These are phyloP conservation scores for Numenius arquata DNA, from an alignment of 2,113 vertebrate species.

Conservation along the genomic window DNA sequence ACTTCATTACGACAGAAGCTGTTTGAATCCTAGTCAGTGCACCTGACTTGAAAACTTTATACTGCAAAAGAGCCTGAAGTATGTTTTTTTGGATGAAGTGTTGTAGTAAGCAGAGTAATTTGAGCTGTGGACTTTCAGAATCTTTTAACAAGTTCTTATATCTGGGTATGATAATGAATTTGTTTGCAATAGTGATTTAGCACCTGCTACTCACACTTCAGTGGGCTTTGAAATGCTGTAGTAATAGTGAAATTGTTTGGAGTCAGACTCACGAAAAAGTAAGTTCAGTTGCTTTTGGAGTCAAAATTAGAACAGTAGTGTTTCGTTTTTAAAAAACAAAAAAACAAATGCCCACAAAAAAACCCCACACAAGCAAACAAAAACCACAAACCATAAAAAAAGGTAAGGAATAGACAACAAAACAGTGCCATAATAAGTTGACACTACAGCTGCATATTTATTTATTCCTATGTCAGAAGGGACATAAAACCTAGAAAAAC, in stretches of 20 bases:
- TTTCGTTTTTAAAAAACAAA: neutral
- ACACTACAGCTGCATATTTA: neutral
- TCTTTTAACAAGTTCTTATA: neutral
- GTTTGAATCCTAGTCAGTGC: neutral
- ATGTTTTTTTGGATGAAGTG: neutral
- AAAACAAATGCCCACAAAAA: rapidly evolving
- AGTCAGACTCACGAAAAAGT: neutral
- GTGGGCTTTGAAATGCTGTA: neutral
- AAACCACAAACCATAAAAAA: neutral
- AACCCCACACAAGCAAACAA: neutral
- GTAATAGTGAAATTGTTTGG: neutral
- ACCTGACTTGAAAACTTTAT: neutral
- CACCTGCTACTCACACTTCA: neutral
- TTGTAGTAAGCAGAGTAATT: neutral
- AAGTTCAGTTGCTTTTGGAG: neutral
- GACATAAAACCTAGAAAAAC: neutral
- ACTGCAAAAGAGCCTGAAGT: neutral
- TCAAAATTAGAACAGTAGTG: neutral
- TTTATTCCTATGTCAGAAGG: neutral
- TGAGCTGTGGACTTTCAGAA: neutral
- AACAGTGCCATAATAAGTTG: neutral
- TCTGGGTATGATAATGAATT: neutral
- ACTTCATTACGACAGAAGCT: neutral
- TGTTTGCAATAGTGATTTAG: neutral
- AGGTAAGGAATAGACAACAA: neutral